phyloP scores from a whole-genome alignment of 2,113 vertebrate genomes.

The Hippocampus mohnikei region DNA sequence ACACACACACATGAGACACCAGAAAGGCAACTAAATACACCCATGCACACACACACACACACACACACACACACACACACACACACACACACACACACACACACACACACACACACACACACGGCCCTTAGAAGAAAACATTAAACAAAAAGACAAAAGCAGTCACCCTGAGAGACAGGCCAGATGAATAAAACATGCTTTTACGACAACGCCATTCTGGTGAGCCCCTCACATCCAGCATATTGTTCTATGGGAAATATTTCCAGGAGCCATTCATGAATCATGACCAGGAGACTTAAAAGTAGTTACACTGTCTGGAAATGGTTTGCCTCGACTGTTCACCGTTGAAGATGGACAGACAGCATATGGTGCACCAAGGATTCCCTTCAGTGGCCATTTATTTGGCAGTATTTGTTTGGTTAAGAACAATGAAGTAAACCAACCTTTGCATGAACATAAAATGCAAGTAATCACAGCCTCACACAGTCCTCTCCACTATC shows the following conservation, averaged over 20 bases:
- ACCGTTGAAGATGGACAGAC: constrained; percentile 10
- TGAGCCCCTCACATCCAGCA: constrained; percentile 29
- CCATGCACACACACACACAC: constrained; percentile 20
- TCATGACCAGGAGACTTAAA: constrained; percentile 34
- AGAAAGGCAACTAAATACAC: constrained; percentile 8
- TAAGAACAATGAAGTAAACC: background rate
- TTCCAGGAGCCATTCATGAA: constrained; percentile 41
- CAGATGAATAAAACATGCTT: constrained; percentile 62
- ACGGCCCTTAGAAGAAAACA: constrained; percentile 45
- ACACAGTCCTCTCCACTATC: constrained; percentile 30
- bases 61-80: constrained; percentile 33
- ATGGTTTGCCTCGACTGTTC: constrained; percentile 17
- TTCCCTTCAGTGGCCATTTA: background rate
- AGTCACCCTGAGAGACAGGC: constrained; percentile 40
- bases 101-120: constrained; percentile 30
- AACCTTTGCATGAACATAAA: constrained; percentile 6
- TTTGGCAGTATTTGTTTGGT: background rate
- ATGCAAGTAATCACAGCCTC: background rate
- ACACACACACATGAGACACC: constrained; percentile 9
- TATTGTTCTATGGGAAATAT: constrained; percentile 46
- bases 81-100: constrained; percentile 28
- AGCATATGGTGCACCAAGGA: constrained; percentile 7
- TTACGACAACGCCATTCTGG: constrained; percentile 32
- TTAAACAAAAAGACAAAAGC: constrained; percentile 56
- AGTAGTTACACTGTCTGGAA: constrained; percentile 34